Evolutionary conservation across 2,797 vertebrate genomes (phyloP), one percentile per base, ranked within the genome.

Genomic region (Diplodus sargus): DNA sequence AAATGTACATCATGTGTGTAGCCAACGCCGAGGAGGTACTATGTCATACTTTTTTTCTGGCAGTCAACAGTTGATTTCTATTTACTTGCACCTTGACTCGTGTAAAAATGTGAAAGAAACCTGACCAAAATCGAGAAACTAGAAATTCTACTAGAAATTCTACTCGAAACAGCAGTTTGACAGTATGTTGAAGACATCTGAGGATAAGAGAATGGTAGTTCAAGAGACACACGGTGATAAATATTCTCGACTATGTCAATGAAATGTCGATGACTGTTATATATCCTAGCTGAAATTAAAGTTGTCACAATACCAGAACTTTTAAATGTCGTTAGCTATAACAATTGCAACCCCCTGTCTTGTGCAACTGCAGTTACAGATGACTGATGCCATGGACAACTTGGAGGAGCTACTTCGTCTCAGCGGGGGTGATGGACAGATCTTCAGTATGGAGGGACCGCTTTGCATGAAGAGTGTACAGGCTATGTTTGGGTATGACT

Each of bases 401-500:
- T 90, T 99, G 82, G 98, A 99, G 87, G 93, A 97, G 25, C 95
- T 99, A 23, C 96, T 99, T 84, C 94, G 92, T 73, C 90, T 99
- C 74, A 99, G 97, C 78, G 97, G 97, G 17, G 97, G 97, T 7
- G 98, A 99, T 17, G 98, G 98, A 59, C 97, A 99, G 71, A 98
- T 99, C 87, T 99, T 98, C 89, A 98, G 97, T 30, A 96, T 98
- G 62, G 98, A 99, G 79, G 98, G 98, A 15, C 96, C 96, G 0
- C 94, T 99, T 71, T 99, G 98, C 92, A 95, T 99, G 91, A 99
- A 99, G 93, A 99, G 97, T 45, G 97, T 99, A 1, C 98, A 99
- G 91, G 95, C 97, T 7, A 98, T 99, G 98, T 99, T 99, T 93
- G 98, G 98, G 98, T 99, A 84, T 85, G 96, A 52, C 30, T 92